These are phyloP conservation scores for Pao palembangensis DNA, from an alignment of 2,113 vertebrate genomes.

Conservation along the genomic window DNA sequence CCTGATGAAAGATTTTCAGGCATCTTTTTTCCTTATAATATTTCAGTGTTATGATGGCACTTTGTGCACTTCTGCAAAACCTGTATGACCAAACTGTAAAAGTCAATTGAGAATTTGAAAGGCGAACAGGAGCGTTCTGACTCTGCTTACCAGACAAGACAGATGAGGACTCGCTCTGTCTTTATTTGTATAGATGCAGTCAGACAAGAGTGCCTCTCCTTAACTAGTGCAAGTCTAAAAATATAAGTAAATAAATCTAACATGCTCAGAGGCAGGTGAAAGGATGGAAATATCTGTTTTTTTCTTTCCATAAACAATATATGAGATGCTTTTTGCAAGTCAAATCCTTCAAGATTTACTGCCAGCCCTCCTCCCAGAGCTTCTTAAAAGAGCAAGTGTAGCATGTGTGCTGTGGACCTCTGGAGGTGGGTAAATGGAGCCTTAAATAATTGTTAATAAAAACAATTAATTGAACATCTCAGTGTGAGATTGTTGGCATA, in stretches of 20 bases:
- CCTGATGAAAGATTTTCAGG: constrained; percentile 88
- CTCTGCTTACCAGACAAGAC: constrained; percentile 96
- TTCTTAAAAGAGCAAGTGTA: constrained; percentile 63
- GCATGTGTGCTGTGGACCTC: constrained; percentile 17
- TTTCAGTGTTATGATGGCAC: constrained; percentile 81
- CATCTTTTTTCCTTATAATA: constrained; percentile 66
- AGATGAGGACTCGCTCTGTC: constrained; percentile 89
- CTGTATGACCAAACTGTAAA: constrained; percentile 93
- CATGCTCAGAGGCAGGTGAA: constrained; percentile 81
- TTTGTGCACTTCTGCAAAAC: constrained; percentile 84
- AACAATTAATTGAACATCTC: constrained; percentile 51
- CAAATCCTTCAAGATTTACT: constrained; percentile 84
- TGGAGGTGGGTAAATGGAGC: constrained; percentile 27
- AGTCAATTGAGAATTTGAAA: constrained; percentile 96
- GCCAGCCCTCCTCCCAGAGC: constrained; percentile 48
- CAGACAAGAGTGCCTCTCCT: constrained; percentile 86
- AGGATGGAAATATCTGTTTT: constrained; percentile 35
- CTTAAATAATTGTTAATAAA: constrained; percentile 50
- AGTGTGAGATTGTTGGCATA: constrained; percentile 19
- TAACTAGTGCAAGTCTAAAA: constrained; percentile 89
- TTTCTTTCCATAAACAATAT: constrained; percentile 96
- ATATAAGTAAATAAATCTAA: constrained; percentile 87
- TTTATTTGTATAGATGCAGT: constrained; percentile 93
- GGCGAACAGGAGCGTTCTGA: constrained; percentile 95
- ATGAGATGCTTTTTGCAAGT: constrained; percentile 98